Evolutionary conservation across 2,113 vertebrate species (phyloP), one percentile per base, ranked within the genome.

Genomic region (Triplophysa dalaica): DNA sequence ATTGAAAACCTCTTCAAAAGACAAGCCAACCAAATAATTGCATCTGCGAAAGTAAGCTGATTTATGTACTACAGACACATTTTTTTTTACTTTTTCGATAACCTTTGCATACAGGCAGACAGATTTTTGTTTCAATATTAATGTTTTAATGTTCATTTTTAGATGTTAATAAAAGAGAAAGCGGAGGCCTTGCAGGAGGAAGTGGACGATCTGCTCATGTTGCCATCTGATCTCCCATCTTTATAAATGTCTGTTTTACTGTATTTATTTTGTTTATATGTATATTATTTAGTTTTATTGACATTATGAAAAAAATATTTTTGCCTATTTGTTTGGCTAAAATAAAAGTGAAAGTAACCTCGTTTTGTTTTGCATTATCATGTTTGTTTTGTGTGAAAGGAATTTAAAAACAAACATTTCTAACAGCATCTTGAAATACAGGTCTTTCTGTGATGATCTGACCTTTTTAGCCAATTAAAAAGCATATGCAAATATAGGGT

Each of bases 101-200:
- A n/a, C 7, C 4, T 56, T 56, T 56, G 14, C 52, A 56, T 56
- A 19, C 5, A 7, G 5, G 1, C 17, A 60, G 2, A 29, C 2
- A 38, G 33, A 38, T 6, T 33, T 33, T 38, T 38, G 5, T 7
- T 38, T 38, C 33, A 29, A n/a, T 6, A n/a, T 22, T 12, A 3
- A 0, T 78, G 24, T 22, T 61, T 68, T 61, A 5, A 79, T 56
- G 14, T 70, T 62, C 1, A 86, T 48, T 91, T 89, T n/a, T 86
- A 99, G 98, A 98, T 99, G 96, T 89, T 98, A 5, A 76, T 99
- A 81, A 94, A 89, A 79, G 97, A 99, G 80, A 98, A 97, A 81
- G 95, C 95, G n/a, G 95, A 96, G 61, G 95, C 95, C 81, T 91
- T 99, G 12, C 95, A 95, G 87, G 95, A 96, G 87, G 97, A 98